These are phyloP conservation scores for Drosophila planitibia DNA, from an alignment of 2,888 invertebrate species.

Conservation along the genomic window DNA sequence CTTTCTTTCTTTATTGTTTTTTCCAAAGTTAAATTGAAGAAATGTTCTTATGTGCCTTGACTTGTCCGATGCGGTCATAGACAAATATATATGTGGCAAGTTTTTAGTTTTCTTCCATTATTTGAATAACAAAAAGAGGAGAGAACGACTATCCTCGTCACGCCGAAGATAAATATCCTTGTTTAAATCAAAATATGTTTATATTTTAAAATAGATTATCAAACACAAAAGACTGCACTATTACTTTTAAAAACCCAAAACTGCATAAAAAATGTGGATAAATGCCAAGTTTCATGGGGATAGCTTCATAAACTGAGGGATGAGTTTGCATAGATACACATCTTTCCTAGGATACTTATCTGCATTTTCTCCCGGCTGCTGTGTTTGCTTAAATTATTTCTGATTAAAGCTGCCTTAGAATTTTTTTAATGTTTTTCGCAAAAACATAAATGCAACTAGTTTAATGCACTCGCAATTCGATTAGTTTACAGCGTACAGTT, in stretches of 20 bases:
- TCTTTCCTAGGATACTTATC: no score
- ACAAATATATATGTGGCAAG: not conserved
- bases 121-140: constrained; percentile 31
- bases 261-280: not conserved
- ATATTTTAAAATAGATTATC: not conserved
- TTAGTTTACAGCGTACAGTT: constrained; percentile 7
- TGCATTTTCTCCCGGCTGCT: no score
- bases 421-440: not conserved
- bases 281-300: not conserved
- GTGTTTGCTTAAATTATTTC: no score
- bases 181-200: no score
- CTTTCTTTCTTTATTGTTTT: not conserved
- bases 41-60: not conserved
- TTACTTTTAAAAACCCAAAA: no score
- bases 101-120: not conserved
- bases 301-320: not conserved
- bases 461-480: constrained; percentile 48
- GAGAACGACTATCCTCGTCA: not conserved
- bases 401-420: no score
- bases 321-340: not conserved
- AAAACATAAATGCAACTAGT: not conserved
- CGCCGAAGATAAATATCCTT: not conserved
- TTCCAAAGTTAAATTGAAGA: not conserved
- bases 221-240: not conserved
- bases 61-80: not conserved